These are phyloP conservation scores for Agrotis segetum DNA, from an alignment of 2,888 invertebrate species.

Conservation along the genomic window DNA sequence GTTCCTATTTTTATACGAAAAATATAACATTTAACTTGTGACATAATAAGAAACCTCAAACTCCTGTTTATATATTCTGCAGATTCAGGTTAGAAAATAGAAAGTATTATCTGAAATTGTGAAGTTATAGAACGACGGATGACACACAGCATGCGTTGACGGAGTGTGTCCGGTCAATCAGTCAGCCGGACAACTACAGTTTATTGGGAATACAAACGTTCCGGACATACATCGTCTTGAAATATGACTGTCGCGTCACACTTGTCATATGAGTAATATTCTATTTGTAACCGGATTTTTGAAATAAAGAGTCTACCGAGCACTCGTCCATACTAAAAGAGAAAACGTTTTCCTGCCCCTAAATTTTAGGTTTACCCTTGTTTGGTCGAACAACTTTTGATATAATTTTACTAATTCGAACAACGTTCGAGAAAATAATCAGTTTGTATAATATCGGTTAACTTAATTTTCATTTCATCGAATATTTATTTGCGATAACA, in stretches of 20 bases:
- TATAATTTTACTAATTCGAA: too few relatives aligned
- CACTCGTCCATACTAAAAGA: too few relatives aligned
- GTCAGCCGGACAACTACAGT: not conserved
- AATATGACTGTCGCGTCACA: not conserved
- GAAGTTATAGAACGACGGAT: not conserved
- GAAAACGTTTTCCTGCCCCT: too few relatives aligned
- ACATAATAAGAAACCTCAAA: not conserved
- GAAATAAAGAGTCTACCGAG: too few relatives aligned
- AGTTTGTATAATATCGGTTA: too few relatives aligned
- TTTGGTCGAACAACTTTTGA: too few relatives aligned
- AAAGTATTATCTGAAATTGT: not conserved
- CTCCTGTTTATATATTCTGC: not conserved
- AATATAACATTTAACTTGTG: not conserved
- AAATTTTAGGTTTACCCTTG: too few relatives aligned
- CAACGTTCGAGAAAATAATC: too few relatives aligned
- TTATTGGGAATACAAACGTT: constrained; percentile 12
- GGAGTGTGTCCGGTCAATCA: constrained; percentile 1
- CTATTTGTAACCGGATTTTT: not conserved
- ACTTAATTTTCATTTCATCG: too few relatives aligned
- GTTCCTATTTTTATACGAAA: not conserved
- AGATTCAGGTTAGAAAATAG: not conserved
- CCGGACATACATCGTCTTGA: not conserved
- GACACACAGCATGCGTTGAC: constrained; percentile 1
- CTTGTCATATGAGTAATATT: not conserved
- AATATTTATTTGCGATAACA: too few relatives aligned